A percentile compares a stretch with the other conserved stretches of the same genome.
These are phyloP conservation scores for Aurelia coerulea DNA, from an alignment of 30 jellyfish, hydroid and myxozoan genomes.

Conservation along the genomic window DNA sequence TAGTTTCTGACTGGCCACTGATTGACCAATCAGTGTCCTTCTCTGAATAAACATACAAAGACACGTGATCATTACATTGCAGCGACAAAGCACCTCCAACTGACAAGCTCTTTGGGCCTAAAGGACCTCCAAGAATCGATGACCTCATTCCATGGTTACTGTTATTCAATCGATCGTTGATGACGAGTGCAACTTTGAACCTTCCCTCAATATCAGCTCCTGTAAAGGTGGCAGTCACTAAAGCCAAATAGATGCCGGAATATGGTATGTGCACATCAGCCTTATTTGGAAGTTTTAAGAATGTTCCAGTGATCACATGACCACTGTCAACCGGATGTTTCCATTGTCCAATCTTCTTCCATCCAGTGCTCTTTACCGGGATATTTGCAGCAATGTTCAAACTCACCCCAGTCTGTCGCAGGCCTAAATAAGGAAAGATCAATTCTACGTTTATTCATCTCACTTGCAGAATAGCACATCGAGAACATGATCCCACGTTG, in stretches of 20 bases:
- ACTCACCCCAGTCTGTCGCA: conserved; percentile 62
- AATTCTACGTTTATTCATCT: not conserved
- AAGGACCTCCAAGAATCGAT: conserved; percentile 53
- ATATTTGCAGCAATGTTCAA: conserved; percentile 37
- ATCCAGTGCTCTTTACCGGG: conserved; percentile 58
- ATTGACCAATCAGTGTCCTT: conserved; percentile 77
- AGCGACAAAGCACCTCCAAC: conserved; percentile 65
- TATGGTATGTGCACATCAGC: conserved; percentile 53
- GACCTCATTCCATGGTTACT: conserved; percentile 55
- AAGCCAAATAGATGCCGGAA: conserved; percentile 72
- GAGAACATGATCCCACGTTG: too few relatives aligned
- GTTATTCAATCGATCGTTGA: conserved; percentile 50
- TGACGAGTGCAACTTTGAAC: conserved; percentile 54
- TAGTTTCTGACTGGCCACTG: conserved; percentile 77
- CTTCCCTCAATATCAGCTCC: conserved; percentile 70
- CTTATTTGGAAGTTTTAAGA: conserved; percentile 23
- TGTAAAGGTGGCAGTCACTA: conserved; percentile 63
- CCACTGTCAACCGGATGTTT: conserved; percentile 66
- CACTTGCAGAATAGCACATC: too few relatives aligned
- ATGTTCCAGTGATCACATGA: conserved; percentile 56
- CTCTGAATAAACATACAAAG: conserved; percentile 83
- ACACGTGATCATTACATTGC: conserved; percentile 53
- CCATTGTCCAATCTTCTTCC: conserved; percentile 84
- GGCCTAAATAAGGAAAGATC: conserved; percentile 20
- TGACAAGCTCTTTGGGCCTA: conserved; percentile 72